These are phyloP conservation scores for Drosophila aldrichi DNA, from an alignment of 2,888 invertebrate species.

Conservation along the genomic window DNA sequence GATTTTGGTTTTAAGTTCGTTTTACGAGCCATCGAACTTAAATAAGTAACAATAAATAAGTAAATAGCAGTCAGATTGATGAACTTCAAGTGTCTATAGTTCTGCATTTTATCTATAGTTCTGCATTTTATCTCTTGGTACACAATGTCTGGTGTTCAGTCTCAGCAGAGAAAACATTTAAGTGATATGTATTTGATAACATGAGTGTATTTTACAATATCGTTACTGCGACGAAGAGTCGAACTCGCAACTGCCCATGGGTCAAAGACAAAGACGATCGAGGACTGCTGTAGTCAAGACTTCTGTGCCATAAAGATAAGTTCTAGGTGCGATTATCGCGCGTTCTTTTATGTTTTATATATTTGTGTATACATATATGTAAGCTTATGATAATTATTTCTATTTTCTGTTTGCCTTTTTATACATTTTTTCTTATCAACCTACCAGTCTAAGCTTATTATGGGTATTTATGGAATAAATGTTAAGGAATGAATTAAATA, in stretches of 20 bases:
- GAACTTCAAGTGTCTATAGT: not conserved
- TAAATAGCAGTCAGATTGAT: not conserved
- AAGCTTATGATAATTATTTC: not conserved
- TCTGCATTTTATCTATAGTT: not conserved
- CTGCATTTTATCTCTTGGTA: not conserved
- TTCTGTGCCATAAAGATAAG: slow-evolving; percentile 48
- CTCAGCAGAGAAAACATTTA: not conserved
- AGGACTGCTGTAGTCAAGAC: slow-evolving; percentile 16
- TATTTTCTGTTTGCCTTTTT: too few relatives aligned
- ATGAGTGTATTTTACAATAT: not conserved
- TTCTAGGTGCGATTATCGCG: slow-evolving; percentile 19
- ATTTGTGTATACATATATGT: not conserved
- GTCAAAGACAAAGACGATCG: slow-evolving; percentile 42
- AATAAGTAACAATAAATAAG: not conserved
- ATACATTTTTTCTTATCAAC: not conserved
- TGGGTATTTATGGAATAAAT: not conserved
- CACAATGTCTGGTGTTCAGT: not conserved
- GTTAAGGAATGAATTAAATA: not conserved
- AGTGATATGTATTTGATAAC: not conserved
- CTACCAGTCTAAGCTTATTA: not conserved
- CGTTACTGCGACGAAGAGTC: not conserved
- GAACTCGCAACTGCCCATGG: slow-evolving; percentile 32
- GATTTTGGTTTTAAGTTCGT: not conserved
- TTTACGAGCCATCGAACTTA: not conserved
- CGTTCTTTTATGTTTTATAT: not conserved